Evolutionary conservation across 2,888 invertebrate genomes (phyloP), one percentile per base, ranked within the genome.

Genomic region (Unio delphinus): DNA sequence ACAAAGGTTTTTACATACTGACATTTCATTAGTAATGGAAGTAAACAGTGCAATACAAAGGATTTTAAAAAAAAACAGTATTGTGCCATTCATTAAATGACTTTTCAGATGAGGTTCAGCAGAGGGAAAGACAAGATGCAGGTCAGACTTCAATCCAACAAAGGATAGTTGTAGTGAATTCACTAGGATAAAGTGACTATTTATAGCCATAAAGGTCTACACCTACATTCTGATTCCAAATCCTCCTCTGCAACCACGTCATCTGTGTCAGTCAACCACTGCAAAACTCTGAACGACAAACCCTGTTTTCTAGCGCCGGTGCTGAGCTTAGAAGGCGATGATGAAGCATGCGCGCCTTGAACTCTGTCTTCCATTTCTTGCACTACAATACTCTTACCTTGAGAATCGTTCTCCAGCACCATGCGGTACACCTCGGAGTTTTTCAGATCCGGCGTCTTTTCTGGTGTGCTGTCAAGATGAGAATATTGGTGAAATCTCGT

Each of bases 391-490:
- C 68, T 67, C 80, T 81, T 82, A 76, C 81, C 78, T 74, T 80
- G 66, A 55, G 83, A 82, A 55, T 88, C 87, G 18, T 86, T 82
- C 56, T 83, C 87, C 45, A 87, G 86, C 58, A 88, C 84, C 80
- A 88, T 84, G 75, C 80, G 83, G 75, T 84, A 88, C 64, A 80
- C 84, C 60, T 81, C 83, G 45, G 86, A 88, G 67, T 84, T 83
- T 60, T 83, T 81, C 56, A 86, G 81, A 70, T 87, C 86, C 30
- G 69, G 63, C 54, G 78, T 70, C 70, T 80, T 76, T 58, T 80
- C 79, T 64, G 80, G 78, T 68, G 75, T 76, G 55, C 79, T 76
- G 74, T 54, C 68, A 70, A 64, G 6, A 63, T 55, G 20, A 45
- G 45, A 45, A 45, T 15, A 45, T 0, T 3, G 11, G 15, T 45